Evolutionary conservation across 2,888 invertebrate species (phyloP).

Genomic region (Caenorhabditis parvicauda): DNA sequence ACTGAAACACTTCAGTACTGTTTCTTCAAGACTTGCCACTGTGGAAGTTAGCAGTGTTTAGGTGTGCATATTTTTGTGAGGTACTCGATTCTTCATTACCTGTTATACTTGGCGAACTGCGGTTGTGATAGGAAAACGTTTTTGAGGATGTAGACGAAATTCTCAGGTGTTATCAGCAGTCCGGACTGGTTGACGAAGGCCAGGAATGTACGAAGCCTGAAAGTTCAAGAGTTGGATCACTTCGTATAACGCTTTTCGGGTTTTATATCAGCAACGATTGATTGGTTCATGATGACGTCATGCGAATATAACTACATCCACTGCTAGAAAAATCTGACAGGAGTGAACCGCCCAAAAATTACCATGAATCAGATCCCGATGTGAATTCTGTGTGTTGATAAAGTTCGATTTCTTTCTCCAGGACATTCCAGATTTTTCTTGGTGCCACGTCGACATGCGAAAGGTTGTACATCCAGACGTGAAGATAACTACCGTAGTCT

Average conservation of each 20-base stretch:
- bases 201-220: constrained; percentile 52
- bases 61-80: too few relatives aligned
- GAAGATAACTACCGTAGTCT: constrained; percentile 59
- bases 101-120: constrained; percentile 54
- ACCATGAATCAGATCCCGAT: constrained; percentile 57
- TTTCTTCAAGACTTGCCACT: too few relatives aligned
- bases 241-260: background rate
- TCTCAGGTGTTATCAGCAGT: constrained; percentile 49
- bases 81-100: constrained; percentile 13
- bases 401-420: constrained; percentile 57
- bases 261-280: too few relatives aligned
- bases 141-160: constrained; percentile 56
- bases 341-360: background rate
- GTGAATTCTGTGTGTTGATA: constrained; percentile 62
- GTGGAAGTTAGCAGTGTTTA: too few relatives aligned
- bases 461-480: constrained; percentile 61
- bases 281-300: too few relatives aligned
- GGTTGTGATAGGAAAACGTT: constrained; percentile 56
- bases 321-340: too few relatives aligned
- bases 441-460: constrained; percentile 40
- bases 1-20: too few relatives aligned
- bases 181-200: constrained; percentile 54
- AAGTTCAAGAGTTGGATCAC: background rate
- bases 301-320: too few relatives aligned
- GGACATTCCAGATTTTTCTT: constrained; percentile 51